Base-by-base conservation (phyloP, 2,113 vertebrate species). In the Arizona elegans region DNA sequence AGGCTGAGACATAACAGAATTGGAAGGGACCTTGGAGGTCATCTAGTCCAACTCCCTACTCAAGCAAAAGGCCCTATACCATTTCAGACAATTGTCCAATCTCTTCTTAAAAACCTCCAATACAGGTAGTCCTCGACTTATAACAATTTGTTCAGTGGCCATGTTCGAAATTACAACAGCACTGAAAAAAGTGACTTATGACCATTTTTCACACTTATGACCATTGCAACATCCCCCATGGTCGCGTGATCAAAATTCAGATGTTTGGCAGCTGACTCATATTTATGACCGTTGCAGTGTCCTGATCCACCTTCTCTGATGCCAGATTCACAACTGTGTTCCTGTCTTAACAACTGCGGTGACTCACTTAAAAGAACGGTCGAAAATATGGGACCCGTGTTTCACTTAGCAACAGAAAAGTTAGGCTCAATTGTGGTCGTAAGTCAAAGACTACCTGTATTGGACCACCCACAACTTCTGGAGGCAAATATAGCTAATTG, bases 1-100 rank as follows among this genome's bases (percentile, higher is more conserved):
- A 29, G 33, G 12, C 47, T 0, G 3, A 88, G 4, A 0, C 59
- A 0, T 0, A 0, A 50, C 55, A 65, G 65, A 65, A 3, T 65
- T 65, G 26, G 26, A n/a, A 65, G 62, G 26, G 26, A 12, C 26
- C 26, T 13, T n/a, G 4, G 62, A 65, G 26, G 62, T 65, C 26
- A 1, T 65, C 62, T n/a, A n/a, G 11, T 65, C 62, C 26, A 13
- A 65, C 26, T 3, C 4, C 26, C 2, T n/a, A 11, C 62, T 29
- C 10, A 65, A 1, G 59, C 9, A 4, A 11, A 26, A 62, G 24
- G 10, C 26, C 59, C 10, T 24, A 24, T 59, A 62, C 9, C 59
- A 2, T n/a, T 65, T n/a, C 1, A 5, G 26, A 65, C 62, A 29
- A n/a, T 5, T 29, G 26, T 65, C 62, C 26, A 65, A 5, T n/a